phyloP scores from a whole-genome alignment of 2,797 vertebrate genomes.

The Glyptemys insculpta region DNA sequence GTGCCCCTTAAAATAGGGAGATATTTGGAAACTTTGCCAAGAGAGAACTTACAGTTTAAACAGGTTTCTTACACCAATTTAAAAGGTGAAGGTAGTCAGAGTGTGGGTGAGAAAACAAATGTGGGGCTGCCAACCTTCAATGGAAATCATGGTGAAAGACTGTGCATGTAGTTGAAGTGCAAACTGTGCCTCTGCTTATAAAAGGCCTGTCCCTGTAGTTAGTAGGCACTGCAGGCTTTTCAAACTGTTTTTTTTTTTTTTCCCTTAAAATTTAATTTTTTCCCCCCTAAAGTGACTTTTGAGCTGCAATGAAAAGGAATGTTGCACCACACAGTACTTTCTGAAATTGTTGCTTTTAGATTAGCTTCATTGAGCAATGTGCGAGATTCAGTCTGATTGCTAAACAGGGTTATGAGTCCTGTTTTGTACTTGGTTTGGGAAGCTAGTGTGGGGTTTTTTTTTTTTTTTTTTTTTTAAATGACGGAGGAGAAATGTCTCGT shows the following conservation, averaged over 20 bases:
- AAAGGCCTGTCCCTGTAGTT: not conserved
- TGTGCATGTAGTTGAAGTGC: not conserved
- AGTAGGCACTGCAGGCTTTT: not conserved
- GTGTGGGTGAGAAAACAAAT: not conserved
- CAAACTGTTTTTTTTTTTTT: not conserved
- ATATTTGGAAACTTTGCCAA: not conserved
- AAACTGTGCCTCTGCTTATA: not conserved
- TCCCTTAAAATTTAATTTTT: not conserved
- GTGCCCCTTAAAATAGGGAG: not conserved
- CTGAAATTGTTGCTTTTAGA: not conserved
- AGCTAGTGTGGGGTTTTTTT: not conserved
- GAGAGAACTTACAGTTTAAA: rapidly evolving
- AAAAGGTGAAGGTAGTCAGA: not conserved
- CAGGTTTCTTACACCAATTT: not conserved
- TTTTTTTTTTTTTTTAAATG: not conserved
- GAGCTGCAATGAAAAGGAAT: not conserved
- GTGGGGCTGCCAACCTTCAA: not conserved
- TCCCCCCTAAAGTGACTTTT: not conserved
- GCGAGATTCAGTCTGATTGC: not conserved
- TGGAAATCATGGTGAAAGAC: not conserved
- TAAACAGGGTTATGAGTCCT: not conserved
- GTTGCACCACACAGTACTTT: not conserved
- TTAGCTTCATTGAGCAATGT: not conserved
- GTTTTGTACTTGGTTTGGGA: not conserved
- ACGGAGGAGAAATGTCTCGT: not conserved